Evolutionary conservation across 2,797 vertebrate species (phyloP).

Genomic region (Lycodopsis pacificus): DNA sequence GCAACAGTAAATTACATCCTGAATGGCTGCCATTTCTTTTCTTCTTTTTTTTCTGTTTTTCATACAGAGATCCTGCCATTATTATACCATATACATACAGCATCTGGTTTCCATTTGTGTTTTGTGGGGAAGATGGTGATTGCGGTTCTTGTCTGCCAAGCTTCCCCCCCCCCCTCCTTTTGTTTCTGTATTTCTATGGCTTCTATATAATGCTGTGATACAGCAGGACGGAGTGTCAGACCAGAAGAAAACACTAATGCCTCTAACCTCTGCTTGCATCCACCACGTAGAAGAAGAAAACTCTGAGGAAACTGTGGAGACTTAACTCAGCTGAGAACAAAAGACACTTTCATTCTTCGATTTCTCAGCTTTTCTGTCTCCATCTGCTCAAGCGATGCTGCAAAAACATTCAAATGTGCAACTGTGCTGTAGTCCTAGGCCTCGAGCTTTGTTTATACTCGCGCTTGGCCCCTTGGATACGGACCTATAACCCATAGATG

Average conservation of each 20-base stretch:
- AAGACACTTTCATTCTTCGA: constrained; percentile 56
- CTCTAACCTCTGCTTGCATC: constrained; percentile 53
- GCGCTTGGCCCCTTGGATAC: neutral
- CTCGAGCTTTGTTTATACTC: neutral
- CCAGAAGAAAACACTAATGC: constrained; percentile 47
- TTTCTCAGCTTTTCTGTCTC: constrained; percentile 46
- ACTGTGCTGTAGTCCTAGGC: neutral
- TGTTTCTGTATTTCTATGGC: constrained; percentile 58
- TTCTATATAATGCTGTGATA: constrained; percentile 12
- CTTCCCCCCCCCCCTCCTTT: constrained; percentile 21
- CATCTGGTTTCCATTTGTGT: constrained; percentile 75
- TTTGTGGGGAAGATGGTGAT: constrained; percentile 57
- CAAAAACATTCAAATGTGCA: constrained; percentile 13
- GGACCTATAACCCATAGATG: no score
- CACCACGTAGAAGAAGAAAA: constrained; percentile 26
- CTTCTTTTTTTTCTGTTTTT: constrained; percentile 31
- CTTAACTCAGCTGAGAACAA: constrained; percentile 54
- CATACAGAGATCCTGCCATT: constrained; percentile 60
- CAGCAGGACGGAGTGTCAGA: constrained; percentile 5
- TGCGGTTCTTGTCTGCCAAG: constrained; percentile 66
- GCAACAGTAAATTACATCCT: constrained; percentile 61
- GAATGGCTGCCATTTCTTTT: constrained; percentile 42
- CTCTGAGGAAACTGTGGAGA: constrained; percentile 28
- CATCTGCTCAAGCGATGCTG: constrained; percentile 48
- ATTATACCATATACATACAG: constrained; percentile 60